Percentiles rank a stretch among this genome's conserved stretches.
These are phyloP conservation scores for Mastomys coucha DNA, from an alignment of 2,113 vertebrate genomes.

Conservation along the genomic window DNA sequence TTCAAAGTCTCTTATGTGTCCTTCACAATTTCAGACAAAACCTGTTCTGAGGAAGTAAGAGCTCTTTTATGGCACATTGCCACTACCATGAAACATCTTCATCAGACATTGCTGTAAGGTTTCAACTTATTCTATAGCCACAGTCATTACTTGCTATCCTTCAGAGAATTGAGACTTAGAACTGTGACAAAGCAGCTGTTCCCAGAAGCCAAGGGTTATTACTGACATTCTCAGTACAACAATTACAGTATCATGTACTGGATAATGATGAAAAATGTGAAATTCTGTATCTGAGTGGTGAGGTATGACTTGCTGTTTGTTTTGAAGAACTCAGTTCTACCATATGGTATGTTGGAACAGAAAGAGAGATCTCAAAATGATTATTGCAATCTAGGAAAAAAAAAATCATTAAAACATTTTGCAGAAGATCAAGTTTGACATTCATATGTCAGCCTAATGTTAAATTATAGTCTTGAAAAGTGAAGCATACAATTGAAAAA, in stretches of 20 bases:
- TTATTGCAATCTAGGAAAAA: neutral
- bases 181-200: conserved; percentile 50
- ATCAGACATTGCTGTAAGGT: conserved; percentile 20
- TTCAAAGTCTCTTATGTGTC: neutral
- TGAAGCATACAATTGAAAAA: neutral
- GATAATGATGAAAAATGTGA: conserved; percentile 70
- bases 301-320: neutral
- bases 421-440: neutral
- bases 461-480: neutral
- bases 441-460: neutral
- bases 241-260: conserved; percentile 39
- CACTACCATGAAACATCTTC: conserved; percentile 30
- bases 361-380: neutral
- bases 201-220: conserved; percentile 64
- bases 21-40: neutral
- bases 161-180: conserved; percentile 65
- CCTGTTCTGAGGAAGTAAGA: neutral
- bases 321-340: neutral
- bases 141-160: conserved; percentile 69
- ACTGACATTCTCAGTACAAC: conserved; percentile 30
- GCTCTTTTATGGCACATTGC: accelerated
- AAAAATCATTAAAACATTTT: neutral
- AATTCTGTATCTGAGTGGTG: conserved; percentile 49
- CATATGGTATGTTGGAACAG: neutral
- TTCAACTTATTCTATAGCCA: conserved; percentile 5